These are phyloP conservation scores for Chaetura pelagica DNA, from an alignment of 2,113 vertebrate genomes.

Conservation along the genomic window DNA sequence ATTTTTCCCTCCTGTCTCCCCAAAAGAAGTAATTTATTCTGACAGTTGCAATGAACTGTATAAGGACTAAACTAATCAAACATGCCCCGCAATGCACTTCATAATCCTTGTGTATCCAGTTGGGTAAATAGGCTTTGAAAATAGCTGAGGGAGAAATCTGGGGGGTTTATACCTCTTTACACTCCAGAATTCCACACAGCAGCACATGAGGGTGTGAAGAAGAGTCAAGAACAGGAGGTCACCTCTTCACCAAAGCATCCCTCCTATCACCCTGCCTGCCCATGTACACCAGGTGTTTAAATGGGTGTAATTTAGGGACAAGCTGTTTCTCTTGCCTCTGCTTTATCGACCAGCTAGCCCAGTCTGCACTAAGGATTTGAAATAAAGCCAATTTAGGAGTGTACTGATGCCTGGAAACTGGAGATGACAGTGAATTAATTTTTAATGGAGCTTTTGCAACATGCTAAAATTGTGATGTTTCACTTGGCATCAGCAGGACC, in stretches of 20 bases:
- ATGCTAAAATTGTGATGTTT: neutral
- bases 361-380: neutral
- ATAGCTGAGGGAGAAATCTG: constrained; percentile 24
- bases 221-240: neutral
- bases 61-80: constrained; percentile 14
- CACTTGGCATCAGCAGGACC: neutral
- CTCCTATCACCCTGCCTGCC: neutral
- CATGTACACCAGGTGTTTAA: neutral
- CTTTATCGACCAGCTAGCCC: neutral
- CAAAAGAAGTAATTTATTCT: neutral
- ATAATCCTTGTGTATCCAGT: constrained; percentile 2
- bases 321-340: neutral
- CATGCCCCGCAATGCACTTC: neutral
- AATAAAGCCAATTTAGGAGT: neutral
- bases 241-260: neutral
- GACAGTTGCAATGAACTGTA: constrained; percentile 26
- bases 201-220: neutral
- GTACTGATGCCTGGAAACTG: neutral
- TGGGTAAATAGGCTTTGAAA: constrained; percentile 36
- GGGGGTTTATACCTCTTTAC: neutral
- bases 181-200: neutral
- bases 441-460: neutral
- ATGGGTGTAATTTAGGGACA: neutral
- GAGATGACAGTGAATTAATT: neutral
- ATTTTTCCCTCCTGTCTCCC: neutral